Percentiles rank a stretch among this genome's conserved stretches.
These are phyloP conservation scores for Montipora sp. DNA, from an alignment of 64 coral and sea anemone species.

Conservation along the genomic window DNA sequence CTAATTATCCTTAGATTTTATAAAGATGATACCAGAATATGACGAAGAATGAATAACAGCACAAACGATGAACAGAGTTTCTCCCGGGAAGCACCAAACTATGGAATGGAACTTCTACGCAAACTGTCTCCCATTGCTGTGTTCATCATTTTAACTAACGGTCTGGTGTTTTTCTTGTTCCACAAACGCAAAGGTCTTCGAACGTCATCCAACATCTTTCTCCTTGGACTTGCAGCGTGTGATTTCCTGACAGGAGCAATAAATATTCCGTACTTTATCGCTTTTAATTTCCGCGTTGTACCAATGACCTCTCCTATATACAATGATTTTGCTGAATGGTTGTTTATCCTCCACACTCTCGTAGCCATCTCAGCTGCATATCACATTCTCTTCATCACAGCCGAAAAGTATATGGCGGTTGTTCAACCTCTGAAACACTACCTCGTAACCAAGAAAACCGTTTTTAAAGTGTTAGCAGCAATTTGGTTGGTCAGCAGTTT, in stretches of 20 bases:
- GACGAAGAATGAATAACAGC: too few species aligned
- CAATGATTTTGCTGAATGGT: neutral
- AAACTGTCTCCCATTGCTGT: constrained; percentile 55
- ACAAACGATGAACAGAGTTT: too few species aligned
- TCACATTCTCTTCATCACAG: constrained; percentile 61
- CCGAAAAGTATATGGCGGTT: constrained; percentile 61
- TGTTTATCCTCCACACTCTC: neutral
- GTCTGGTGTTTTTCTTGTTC: constrained; percentile 71
- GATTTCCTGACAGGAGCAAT: constrained; percentile 73
- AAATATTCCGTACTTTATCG: constrained; percentile 52
- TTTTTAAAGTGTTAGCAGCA: constrained; percentile 15
- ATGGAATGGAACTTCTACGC: neutral
- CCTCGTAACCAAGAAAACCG: constrained; percentile 21
- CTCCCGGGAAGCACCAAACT: neutral
- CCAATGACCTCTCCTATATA: neutral
- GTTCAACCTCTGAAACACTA: constrained; percentile 46
- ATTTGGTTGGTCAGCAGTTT: constrained; percentile 30
- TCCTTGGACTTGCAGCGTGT: constrained; percentile 63
- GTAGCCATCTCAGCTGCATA: constrained; percentile 33
- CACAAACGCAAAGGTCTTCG: constrained; percentile 28
- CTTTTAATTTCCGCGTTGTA: neutral
- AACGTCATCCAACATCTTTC: constrained; percentile 58
- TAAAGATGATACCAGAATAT: too few species aligned
- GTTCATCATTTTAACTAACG: constrained; percentile 54
- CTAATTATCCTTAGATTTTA: too few species aligned